A percentile compares a stretch with the other conserved stretches of the same genome.
Conservation (phyloP, 2,888 invertebrate genomes). For the Xiphydria camelus region DNA sequence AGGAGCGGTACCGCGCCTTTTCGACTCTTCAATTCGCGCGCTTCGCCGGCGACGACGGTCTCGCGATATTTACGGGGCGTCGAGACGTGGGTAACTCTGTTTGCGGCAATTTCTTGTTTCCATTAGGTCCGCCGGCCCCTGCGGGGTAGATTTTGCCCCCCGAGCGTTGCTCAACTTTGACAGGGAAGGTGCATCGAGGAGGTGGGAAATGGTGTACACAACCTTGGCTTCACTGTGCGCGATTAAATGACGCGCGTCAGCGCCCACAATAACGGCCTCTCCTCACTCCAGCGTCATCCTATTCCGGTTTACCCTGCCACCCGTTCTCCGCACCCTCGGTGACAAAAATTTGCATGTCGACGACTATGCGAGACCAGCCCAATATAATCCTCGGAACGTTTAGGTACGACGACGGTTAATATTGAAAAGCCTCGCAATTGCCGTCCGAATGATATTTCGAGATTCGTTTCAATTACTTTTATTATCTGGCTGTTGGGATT, state of each 20-base stretch:
- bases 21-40: constrained; percentile 7
- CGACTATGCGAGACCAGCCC: too few relatives aligned
- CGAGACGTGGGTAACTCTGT: constrained; percentile 55
- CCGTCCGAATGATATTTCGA: too few relatives aligned
- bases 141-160: constrained; percentile 50
- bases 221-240: constrained; percentile 44
- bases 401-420: too few relatives aligned
- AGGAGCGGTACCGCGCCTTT: background rate
- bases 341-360: too few relatives aligned
- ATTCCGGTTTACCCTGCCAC: too few relatives aligned
- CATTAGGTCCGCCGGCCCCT: constrained; percentile 56
- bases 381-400: too few relatives aligned
- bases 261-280: constrained; percentile 55
- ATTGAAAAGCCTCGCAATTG: too few relatives aligned
- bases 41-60: constrained; percentile 19
- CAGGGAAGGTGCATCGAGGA: too few relatives aligned
- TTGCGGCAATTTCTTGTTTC: constrained; percentile 59
- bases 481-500: too few relatives aligned
- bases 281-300: constrained; percentile 33
- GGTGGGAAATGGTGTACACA: constrained; percentile 46
- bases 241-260: constrained; percentile 56
- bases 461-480: too few relatives aligned
- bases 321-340: too few relatives aligned
- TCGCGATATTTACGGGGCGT: constrained; percentile 52
- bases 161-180: constrained; percentile 35